phyloP scores from a whole-genome alignment of 2,113 vertebrate species.

The Panthera uncia region DNA sequence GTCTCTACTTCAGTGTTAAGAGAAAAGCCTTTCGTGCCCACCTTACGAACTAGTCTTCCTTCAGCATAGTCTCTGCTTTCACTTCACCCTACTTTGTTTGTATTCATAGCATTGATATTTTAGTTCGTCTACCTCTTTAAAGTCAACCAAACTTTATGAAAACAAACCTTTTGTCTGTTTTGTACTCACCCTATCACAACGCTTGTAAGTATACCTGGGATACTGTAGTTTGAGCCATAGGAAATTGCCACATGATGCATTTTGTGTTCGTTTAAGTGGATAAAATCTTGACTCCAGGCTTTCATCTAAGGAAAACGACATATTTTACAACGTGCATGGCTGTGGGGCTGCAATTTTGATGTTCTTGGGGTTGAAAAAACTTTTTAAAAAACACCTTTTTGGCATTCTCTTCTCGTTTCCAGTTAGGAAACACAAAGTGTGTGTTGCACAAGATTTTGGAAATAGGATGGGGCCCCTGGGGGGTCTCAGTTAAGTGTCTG shows the following conservation, averaged over 20 bases:
- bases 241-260: not conserved
- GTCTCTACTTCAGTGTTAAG: not conserved
- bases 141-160: not conserved
- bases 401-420: conserved; percentile 70
- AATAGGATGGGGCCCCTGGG: conserved; percentile 15
- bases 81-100: not conserved
- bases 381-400: not conserved
- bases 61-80: not conserved
- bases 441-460: conserved; percentile 76
- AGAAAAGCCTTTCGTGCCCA: not conserved
- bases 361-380: conserved; percentile 76
- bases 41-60: not conserved
- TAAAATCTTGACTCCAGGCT: conserved; percentile 53
- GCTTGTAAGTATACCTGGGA: not conserved
- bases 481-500: no score
- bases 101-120: not conserved
- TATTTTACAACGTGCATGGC: conserved; percentile 71
- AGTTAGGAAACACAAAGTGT: conserved; percentile 75
- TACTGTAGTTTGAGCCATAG: not conserved
- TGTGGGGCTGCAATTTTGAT: conserved; percentile 74
- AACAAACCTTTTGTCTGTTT: not conserved
- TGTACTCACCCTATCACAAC: not conserved
- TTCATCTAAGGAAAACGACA: conserved; percentile 76
- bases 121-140: not conserved
- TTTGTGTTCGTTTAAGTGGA: not conserved